phyloP scores from a whole-genome alignment of 2,888 invertebrate genomes.

The Diaphora mendica region DNA sequence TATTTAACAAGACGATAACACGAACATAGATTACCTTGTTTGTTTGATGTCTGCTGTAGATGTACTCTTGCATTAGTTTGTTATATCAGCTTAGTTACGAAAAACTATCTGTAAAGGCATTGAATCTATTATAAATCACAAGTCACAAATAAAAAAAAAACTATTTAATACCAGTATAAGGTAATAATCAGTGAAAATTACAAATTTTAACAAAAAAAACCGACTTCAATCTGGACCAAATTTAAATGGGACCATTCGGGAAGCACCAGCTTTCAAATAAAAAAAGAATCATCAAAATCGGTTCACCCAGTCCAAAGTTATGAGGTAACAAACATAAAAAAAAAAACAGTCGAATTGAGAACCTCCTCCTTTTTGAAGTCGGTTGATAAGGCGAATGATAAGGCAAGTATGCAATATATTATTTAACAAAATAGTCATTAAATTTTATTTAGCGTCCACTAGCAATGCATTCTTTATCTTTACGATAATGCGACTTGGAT shows the following conservation, averaged over 20 bases:
- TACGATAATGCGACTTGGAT: neutral
- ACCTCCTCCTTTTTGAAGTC: no score
- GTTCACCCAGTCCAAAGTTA: no score
- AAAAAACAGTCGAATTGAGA: no score
- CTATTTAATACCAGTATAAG: neutral
- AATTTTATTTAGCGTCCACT: neutral
- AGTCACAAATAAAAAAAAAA: neutral
- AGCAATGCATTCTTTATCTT: neutral
- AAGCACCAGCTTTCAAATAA: no score
- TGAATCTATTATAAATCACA: neutral
- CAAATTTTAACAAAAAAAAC: no score
- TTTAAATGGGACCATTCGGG: no score
- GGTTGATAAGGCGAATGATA: neutral
- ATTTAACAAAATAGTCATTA: neutral
- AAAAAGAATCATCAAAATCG: no score
- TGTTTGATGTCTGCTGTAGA: neutral
- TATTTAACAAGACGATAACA: constrained; percentile 22
- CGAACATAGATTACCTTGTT: constrained; percentile 12
- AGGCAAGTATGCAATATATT: neutral
- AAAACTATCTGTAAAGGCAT: neutral
- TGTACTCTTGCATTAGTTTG: neutral
- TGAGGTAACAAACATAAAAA: no score
- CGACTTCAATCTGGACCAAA: no score
- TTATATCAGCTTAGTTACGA: neutral
- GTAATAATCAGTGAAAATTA: neutral